Conservation (phyloP, 2,888 invertebrate species). For the Xanthostigma xanthostigma region DNA sequence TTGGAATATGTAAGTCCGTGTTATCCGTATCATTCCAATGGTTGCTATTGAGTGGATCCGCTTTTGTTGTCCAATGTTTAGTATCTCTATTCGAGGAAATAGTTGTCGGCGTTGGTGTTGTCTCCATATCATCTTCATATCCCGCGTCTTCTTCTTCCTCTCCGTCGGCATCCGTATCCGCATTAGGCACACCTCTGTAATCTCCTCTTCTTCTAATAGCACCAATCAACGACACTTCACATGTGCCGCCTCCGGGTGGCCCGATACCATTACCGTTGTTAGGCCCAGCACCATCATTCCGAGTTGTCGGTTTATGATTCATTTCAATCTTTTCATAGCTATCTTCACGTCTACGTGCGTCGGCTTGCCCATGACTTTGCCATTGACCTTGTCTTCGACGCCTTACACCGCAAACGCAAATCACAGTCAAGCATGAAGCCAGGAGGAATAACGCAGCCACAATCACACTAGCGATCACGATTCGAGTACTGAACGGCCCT, state of each 20-base stretch:
- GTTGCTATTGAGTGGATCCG: not conserved
- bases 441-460: conserved; percentile 52
- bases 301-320: conserved; percentile 35
- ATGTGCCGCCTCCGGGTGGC: conserved; percentile 3
- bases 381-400: conserved; percentile 42
- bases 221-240: conserved; percentile 25
- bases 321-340: conserved; percentile 70
- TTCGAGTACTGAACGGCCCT: conserved; percentile 39
- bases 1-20: conserved; percentile 50
- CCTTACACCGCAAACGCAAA: conserved; percentile 44
- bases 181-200: conserved; percentile 50
- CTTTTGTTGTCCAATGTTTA: not conserved
- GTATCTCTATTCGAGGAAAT: not conserved
- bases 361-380: conserved; percentile 25
- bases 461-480: conserved; percentile 47
- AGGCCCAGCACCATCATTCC: conserved; percentile 16
- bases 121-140: conserved; percentile 27
- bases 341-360: conserved; percentile 33
- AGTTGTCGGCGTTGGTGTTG: conserved; percentile 11
- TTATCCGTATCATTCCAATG: conserved; percentile 6
- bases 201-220: conserved; percentile 44
- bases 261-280: conserved; percentile 19
- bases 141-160: conserved; percentile 44
- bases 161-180: conserved; percentile 40
- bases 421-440: conserved; percentile 47